phyloP scores from a whole-genome alignment of 2,797 vertebrate genomes.

The Hafferia zeledoni region DNA sequence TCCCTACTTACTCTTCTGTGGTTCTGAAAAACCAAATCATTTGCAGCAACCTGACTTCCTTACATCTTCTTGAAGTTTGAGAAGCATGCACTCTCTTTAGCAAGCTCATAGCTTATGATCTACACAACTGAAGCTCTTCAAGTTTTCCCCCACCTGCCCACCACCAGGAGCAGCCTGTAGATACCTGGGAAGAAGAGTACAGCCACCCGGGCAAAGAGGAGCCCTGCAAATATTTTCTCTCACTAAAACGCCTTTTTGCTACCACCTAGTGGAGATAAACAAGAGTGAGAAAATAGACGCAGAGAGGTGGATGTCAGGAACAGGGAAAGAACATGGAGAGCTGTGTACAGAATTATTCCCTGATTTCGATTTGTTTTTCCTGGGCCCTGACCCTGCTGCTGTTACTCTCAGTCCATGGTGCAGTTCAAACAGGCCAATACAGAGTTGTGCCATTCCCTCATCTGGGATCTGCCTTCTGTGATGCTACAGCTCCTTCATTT shows the following conservation, averaged over 20 bases:
- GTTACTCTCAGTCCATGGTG: not conserved
- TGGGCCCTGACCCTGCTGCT: not conserved
- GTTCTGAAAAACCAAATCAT: not conserved
- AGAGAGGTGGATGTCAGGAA: rapidly evolving
- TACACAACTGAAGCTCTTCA: not conserved
- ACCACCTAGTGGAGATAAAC: constrained; percentile 24
- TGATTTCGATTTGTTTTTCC: not conserved
- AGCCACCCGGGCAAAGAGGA: rapidly evolving
- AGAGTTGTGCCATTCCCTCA: not conserved
- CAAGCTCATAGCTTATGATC: not conserved
- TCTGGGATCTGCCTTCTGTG: not conserved
- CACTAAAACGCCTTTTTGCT: not conserved
- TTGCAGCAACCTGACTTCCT: not conserved
- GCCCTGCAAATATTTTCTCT: rapidly evolving
- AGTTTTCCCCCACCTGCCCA: not conserved
- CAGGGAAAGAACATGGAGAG: rapidly evolving
- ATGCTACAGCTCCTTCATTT: not conserved
- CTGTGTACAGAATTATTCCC: not conserved
- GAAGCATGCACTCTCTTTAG: not conserved
- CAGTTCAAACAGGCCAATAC: not conserved
- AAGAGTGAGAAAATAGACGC: rapidly evolving
- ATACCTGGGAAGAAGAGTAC: too few species aligned
- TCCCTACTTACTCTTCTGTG: not conserved
- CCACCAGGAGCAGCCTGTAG: not conserved
- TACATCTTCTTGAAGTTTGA: not conserved